Evolutionary conservation across 2,888 invertebrate species (phyloP).

Genomic region (Drosophila cognata): DNA sequence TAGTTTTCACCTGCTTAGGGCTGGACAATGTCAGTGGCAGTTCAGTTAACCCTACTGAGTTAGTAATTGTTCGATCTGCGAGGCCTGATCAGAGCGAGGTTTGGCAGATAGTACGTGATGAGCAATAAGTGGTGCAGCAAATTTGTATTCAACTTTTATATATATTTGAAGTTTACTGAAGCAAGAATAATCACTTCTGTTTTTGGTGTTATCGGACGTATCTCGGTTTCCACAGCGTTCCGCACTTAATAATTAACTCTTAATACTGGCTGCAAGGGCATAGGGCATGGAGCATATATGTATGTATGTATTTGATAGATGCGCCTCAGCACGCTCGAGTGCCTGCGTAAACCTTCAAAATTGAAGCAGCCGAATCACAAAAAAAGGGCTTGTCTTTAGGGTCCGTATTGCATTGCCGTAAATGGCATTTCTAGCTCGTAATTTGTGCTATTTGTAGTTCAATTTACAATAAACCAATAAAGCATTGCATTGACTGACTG

Average conservation of each 20-base stretch:
- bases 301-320: conserved; percentile 25
- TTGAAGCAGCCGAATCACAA: conserved; percentile 20
- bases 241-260: conserved; percentile 8
- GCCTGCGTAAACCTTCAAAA: conserved; percentile 68
- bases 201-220: background rate
- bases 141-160: background rate
- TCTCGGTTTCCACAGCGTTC: background rate
- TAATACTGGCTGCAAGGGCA: conserved; percentile 38
- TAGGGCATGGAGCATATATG: background rate
- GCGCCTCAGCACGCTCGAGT: conserved; percentile 70
- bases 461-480: conserved; percentile 69
- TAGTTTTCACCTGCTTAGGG: background rate
- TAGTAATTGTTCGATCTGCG: background rate
- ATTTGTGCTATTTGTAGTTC: conserved; percentile 59
- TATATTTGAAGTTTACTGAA: background rate
- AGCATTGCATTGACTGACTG: conserved; percentile 55
- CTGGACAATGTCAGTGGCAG: background rate
- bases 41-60: background rate
- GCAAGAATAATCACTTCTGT: background rate
- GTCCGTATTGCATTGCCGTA: conserved; percentile 60
- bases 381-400: conserved; percentile 69
- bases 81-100: background rate
- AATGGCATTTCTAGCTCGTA: conserved; percentile 52
- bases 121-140: background rate
- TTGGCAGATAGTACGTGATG: background rate